Evolutionary conservation across 2,888 invertebrate genomes (phyloP).

Genomic region (Synergus japonicus): DNA sequence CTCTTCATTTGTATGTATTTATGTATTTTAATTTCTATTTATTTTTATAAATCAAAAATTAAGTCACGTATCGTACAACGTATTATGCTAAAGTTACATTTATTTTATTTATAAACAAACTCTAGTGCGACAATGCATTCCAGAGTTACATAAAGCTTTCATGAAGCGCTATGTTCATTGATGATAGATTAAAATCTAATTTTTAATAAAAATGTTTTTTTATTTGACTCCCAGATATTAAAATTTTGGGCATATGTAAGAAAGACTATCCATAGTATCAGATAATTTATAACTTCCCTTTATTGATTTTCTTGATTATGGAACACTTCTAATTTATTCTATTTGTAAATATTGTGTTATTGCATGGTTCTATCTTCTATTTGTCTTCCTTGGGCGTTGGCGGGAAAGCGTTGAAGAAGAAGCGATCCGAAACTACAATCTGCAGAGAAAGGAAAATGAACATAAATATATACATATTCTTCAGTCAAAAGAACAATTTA

Average conservation of each 20-base stretch:
- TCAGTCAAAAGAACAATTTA: background rate
- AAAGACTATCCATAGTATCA: background rate
- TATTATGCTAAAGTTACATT: background rate
- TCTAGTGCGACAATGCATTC: background rate
- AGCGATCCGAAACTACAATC: constrained; percentile 31
- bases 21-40: constrained; percentile 35
- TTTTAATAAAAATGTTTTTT: background rate
- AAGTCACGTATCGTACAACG: background rate
- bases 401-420: constrained; percentile 45
- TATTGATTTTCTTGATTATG: constrained; percentile 14
- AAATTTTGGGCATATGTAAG: background rate
- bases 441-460: constrained; percentile 12
- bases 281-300: background rate
- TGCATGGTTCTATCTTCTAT: background rate
- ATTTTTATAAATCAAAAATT: constrained; percentile 22
- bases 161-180: background rate
- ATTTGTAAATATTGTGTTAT: constrained; percentile 3
- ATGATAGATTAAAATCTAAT: background rate
- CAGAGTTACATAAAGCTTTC: background rate
- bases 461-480: too few relatives aligned
- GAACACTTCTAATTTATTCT: constrained; percentile 9
- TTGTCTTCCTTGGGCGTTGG: constrained; percentile 29
- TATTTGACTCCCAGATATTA: background rate
- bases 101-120: constrained; percentile 8
- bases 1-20: constrained; percentile 1